Percentiles rank a stretch among this genome's conserved stretches.
Evolutionary conservation across 2,113 vertebrate species (phyloP).

Genomic region (Plecturocebus donacophilus): DNA sequence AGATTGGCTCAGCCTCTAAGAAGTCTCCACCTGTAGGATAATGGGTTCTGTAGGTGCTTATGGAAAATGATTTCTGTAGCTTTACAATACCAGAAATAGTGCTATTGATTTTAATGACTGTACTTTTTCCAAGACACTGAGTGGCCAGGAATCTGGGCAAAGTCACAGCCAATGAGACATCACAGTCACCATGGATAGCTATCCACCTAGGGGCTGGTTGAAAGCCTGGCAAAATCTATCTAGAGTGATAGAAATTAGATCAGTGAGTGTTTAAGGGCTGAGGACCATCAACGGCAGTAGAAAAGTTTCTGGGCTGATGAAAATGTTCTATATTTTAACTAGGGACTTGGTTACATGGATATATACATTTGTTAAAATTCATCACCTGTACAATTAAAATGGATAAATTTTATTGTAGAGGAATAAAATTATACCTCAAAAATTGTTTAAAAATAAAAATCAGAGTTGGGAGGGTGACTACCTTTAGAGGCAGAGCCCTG

Average conservation of each 20-base stretch:
- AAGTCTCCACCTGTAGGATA: neutral
- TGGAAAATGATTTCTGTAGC: neutral
- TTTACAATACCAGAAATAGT: neutral
- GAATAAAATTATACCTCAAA: neutral
- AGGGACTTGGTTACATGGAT: neutral
- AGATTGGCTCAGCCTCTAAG: neutral
- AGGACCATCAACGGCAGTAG: neutral
- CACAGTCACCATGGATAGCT: neutral
- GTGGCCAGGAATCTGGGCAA: neutral
- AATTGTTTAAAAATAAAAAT: neutral
- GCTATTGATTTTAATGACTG: neutral
- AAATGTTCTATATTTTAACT: neutral
- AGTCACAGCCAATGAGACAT: neutral
- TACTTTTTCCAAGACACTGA: neutral
- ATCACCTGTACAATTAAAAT: neutral
- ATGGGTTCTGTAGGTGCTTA: neutral
- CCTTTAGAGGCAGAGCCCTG: neutral
- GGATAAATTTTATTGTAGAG: neutral
- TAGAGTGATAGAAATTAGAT: neutral
- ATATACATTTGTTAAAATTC: neutral
- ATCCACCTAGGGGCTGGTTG: neutral
- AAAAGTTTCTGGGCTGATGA: neutral
- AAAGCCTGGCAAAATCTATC: neutral
- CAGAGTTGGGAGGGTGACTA: neutral
- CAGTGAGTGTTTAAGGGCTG: neutral